A percentile compares a stretch with the other conserved stretches of the same genome.
phyloP scores from a whole-genome alignment of 1,140 invertebrate species.

The Eurosta solidaginis region DNA sequence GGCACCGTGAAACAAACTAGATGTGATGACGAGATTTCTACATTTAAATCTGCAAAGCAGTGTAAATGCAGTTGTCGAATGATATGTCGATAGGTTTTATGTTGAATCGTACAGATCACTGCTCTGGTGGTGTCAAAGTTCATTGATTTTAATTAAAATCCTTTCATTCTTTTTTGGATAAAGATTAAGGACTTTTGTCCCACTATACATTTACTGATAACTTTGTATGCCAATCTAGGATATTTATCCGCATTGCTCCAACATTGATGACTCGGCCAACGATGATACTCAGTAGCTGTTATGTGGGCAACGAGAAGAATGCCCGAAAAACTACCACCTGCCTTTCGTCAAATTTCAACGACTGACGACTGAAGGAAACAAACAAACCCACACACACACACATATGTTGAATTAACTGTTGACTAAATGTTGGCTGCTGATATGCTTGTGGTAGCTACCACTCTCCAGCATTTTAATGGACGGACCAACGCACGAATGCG shows the following conservation, averaged over 20 bases:
- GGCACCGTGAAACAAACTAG: too few species aligned
- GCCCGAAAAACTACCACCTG: slow-evolving; percentile 36
- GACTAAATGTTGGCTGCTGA: neutral
- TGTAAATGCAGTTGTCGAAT: too few species aligned
- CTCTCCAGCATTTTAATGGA: neutral
- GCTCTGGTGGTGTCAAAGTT: too few species aligned
- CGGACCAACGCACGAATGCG: neutral
- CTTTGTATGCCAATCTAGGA: slow-evolving; percentile 5
- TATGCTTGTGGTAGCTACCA: neutral
- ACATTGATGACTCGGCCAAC: slow-evolving; percentile 4
- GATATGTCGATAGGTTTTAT: too few species aligned
- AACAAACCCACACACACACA: slow-evolving; percentile 34
- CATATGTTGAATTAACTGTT: neutral
- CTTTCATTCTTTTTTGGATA: too few species aligned
- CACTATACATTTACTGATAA: neutral
- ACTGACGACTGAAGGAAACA: slow-evolving; percentile 24
- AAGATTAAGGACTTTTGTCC: neutral
- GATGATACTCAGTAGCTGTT: slow-evolving; percentile 23
- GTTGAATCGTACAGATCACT: too few species aligned
- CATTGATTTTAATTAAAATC: too few species aligned
- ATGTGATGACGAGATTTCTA: too few species aligned
- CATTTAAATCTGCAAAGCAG: too few species aligned
- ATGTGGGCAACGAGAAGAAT: slow-evolving; percentile 15
- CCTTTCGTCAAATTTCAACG: slow-evolving; percentile 34
- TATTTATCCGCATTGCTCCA: slow-evolving; percentile 4